Evolutionary conservation across 92 coral and sea anemone species (phyloP), one percentile per base, ranked within the genome.

Genomic region (Micromussa lordhowensis): DNA sequence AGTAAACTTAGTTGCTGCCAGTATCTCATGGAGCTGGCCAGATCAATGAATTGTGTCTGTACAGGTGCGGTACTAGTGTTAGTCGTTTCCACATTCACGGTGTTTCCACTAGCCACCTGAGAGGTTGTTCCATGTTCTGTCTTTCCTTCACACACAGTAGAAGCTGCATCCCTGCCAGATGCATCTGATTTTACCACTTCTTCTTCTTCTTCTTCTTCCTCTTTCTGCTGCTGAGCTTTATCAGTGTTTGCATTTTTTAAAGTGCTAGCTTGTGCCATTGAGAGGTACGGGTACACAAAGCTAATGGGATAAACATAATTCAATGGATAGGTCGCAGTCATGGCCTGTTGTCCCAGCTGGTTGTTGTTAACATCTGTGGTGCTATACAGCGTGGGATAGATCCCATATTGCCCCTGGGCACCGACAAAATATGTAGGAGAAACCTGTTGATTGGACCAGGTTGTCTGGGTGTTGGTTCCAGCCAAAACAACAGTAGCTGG

Each of bases 1-100:
- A 94, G 86, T 73, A 95, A 87, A 73, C 88, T 91, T 75, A 92
- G 89, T 69, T 95, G 98, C 55, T 95, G 98, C 96, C 98, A 95
- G 86, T 95, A 95, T 54, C 96, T 85, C 86, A 94, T 79, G 64
- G 98, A 94, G 77, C 96, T 93, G 28, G 98, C 94, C 75, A 95
- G 86, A 83, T 95, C 98, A 88, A 95, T 95, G 68, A 94, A 95
- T 93, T 94, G 98, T 7, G 88, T 84, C 73, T 80, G 90, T 18
- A 71, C 18, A 4, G 83, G 77, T 24, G 59, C 49, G 28, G 77
- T 12, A 21, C 19, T 68, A 32, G 66, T 86, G 5, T n/a, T 14
- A 2, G 53, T 77, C 28, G 76, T 14, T 61, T 61, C 32, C n/a
- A 24, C 3, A 12, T 19, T 66, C 19, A n/a, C 68, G 11, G 63